Percentiles rank a stretch among this genome's conserved stretches.
Evolutionary conservation across 2,888 invertebrate genomes (phyloP).

Genomic region (Eulithis prunata): DNA sequence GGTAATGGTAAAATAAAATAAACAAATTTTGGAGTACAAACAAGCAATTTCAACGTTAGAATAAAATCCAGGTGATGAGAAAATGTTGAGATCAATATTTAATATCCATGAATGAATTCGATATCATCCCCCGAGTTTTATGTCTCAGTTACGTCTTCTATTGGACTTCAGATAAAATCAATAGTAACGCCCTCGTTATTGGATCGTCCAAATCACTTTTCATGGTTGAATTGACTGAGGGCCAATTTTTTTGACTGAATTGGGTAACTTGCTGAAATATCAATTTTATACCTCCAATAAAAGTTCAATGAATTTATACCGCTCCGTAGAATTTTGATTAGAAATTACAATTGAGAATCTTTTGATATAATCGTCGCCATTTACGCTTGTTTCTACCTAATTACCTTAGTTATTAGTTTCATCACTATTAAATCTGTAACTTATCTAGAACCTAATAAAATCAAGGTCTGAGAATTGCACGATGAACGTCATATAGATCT

Average conservation of each 20-base stretch:
- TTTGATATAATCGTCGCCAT: no score
- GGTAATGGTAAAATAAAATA: no score
- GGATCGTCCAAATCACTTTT: slow-evolving; percentile 53
- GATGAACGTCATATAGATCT: no score
- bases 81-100: not conserved
- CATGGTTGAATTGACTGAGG: slow-evolving; percentile 19
- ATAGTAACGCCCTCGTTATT: slow-evolving; percentile 37
- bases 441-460: not conserved
- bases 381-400: no score
- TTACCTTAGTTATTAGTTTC: no score
- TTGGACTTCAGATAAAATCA: slow-evolving; percentile 20
- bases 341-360: not conserved
- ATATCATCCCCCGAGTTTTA: not conserved
- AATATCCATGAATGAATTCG: slow-evolving; percentile 5
- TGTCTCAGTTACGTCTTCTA: slow-evolving; percentile 10
- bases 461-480: no score
- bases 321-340: slow-evolving; percentile 14
- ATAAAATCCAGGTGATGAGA: not conserved
- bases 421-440: no score
- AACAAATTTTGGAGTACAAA: no score
- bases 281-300: slow-evolving; percentile 19
- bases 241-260: slow-evolving; percentile 22
- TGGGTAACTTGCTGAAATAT: slow-evolving; percentile 17
- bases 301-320: slow-evolving; percentile 11
- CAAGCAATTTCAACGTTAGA: no score